Evolutionary conservation across 1,140 invertebrate genomes (phyloP).

Genomic region (Sarcophaga bullata): DNA sequence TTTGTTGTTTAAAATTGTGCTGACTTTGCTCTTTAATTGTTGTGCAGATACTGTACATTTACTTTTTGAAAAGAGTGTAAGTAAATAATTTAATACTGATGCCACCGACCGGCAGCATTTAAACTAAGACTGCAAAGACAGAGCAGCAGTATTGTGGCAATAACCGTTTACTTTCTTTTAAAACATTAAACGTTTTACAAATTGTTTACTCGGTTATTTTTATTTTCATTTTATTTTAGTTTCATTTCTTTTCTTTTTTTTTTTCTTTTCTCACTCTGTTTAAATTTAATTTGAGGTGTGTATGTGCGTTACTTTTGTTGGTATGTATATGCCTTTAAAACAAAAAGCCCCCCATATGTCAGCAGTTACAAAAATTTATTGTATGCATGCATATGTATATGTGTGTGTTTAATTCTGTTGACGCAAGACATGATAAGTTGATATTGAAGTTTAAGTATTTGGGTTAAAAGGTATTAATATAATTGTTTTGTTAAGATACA

Average conservation of each 20-base stretch:
- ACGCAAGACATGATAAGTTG: neutral
- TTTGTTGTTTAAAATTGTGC: no score
- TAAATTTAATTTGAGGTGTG: neutral
- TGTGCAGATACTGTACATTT: neutral
- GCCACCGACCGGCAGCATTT: neutral
- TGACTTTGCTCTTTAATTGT: neutral
- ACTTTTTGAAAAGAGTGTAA: neutral
- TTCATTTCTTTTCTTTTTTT: neutral
- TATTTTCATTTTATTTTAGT: neutral
- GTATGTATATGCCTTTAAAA: neutral
- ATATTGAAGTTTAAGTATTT: conserved; percentile 14
- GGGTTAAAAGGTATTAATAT: conserved; percentile 24
- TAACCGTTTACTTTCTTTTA: neutral
- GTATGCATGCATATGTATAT: neutral
- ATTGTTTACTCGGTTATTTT: neutral
- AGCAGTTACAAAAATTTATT: neutral
- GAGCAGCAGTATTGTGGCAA: neutral
- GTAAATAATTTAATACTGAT: neutral
- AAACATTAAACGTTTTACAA: conserved; percentile 16
- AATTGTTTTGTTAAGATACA: conserved; percentile 4
- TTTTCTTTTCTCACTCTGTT: neutral
- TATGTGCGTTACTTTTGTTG: neutral
- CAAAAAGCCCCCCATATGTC: conserved; percentile 14
- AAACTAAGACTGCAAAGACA: neutral
- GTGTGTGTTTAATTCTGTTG: neutral